These are phyloP conservation scores for Oikopleura dioica DNA, from an alignment of 23 tunicate genomes.

Conservation along the genomic window DNA sequence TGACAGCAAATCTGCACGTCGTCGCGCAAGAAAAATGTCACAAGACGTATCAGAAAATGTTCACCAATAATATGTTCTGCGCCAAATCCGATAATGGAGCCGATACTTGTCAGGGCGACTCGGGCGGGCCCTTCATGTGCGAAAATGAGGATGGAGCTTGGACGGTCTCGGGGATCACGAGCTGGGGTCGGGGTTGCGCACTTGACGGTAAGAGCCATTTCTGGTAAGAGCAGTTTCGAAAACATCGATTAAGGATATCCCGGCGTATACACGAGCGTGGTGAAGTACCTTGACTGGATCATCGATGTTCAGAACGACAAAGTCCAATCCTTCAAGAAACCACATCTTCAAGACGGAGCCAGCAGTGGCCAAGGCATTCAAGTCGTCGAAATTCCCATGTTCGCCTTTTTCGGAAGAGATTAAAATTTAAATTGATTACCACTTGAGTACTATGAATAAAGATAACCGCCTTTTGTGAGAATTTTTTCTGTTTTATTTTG, in stretches of 20 bases:
- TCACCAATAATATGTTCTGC: constrained; percentile 4
- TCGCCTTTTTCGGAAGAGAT: not conserved
- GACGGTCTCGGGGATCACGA: not conserved
- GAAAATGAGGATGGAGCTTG: not conserved
- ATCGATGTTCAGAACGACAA: not conserved
- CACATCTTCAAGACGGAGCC: too few relatives aligned
- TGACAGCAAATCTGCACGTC: not conserved
- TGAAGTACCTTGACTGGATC: not conserved
- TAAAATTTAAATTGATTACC: not conserved
- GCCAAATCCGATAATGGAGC: not conserved
- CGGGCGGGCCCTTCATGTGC: constrained; percentile 11
- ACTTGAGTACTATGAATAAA: not conserved
- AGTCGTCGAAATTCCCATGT: not conserved
- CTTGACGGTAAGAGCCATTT: too few relatives aligned
- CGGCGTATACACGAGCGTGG: not conserved
- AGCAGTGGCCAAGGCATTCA: too few relatives aligned
- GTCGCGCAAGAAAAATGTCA: not conserved
- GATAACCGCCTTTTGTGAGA: not conserved
- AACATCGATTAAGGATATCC: too few relatives aligned
- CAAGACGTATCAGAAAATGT: not conserved
- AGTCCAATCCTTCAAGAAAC: too few relatives aligned
- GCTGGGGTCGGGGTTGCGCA: constrained; percentile 2
- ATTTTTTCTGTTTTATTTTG: not conserved
- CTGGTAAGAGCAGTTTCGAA: too few relatives aligned
- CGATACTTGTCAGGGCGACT: constrained; percentile 11